Base-by-base conservation (phyloP, 2,113 vertebrate genomes). In the Aspidoscelis tigris region DNA sequence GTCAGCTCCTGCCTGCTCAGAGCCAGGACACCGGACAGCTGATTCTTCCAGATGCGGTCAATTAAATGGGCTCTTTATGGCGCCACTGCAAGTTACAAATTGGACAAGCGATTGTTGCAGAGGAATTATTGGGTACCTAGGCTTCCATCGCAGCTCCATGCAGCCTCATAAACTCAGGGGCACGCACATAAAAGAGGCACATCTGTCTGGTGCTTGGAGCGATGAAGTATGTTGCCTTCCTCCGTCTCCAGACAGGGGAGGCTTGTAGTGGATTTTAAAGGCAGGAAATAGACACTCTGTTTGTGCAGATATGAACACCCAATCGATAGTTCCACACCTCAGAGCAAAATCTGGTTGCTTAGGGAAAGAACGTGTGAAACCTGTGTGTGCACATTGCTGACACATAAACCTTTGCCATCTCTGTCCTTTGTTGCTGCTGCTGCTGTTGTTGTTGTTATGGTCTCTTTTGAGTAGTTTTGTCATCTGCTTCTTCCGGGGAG, bases 1-100 rank as follows among this genome's bases (percentile, higher is more conserved):
- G 47, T 33, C 64, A 64, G 82, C 73, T 33, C 33, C 18, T 18
- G 0, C 4, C 12, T 21, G 5, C 22, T 26, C 53, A 21, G 72
- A 39, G 44, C 12, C 7, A 44, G 39, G 10, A 81, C 0, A 0
- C 33, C 2, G 7, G 20, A 24, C 0, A 1, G 70, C 21, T 7
- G 50, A 53, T 80, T 26, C 58, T 55, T 0, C 0, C 24, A 64
- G 20, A 24, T 41, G 12, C 41, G 9, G 2, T 74, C 76, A 2
- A 6, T 33, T 12, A 43, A 2, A 33, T 22, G 58, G 1, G 20
- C 47, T 9, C 1, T 83, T 83, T 9, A 2, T 21, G 84, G 75
- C 26, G 6, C 73, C 73, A 18, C 69, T 55, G 9, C 0, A 0
- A 33, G 53, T 0, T 0, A 5, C 75, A 69, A 87, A 79, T 81